A percentile compares a stretch with the other conserved stretches of the same genome.
Evolutionary conservation across 2,797 vertebrate species (phyloP).

Genomic region (Syngnathus acus): DNA sequence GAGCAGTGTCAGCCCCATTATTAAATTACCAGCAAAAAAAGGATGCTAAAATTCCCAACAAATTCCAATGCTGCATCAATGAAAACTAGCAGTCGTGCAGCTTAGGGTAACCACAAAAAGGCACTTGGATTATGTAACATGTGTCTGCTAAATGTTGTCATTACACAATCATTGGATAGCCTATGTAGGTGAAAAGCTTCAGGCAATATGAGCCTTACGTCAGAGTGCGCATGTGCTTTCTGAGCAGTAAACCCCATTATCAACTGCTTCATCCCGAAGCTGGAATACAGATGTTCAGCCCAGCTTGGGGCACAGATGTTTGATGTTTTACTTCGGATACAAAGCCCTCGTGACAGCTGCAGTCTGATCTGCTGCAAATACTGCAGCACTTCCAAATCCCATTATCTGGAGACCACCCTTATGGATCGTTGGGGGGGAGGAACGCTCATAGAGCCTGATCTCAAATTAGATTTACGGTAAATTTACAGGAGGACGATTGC

Average conservation of each 20-base stretch:
- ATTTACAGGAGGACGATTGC: not conserved
- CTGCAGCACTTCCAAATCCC: slow-evolving; percentile 11
- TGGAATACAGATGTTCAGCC: slow-evolving; percentile 12
- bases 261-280: slow-evolving; percentile 11
- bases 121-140: not conserved
- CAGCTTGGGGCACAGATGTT: slow-evolving; percentile 15
- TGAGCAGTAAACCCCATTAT: slow-evolving; percentile 23
- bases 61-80: not conserved
- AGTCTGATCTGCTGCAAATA: slow-evolving; percentile 6
- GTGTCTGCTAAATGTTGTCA: not conserved
- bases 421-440: not conserved
- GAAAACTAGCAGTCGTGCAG: not conserved
- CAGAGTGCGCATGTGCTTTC: slow-evolving; percentile 17
- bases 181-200: slow-evolving; percentile 2
- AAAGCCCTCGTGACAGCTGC: slow-evolving; percentile 10
- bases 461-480: not conserved
- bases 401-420: slow-evolving; percentile 3
- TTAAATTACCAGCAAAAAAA: slow-evolving; percentile 11
- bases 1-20: not conserved
- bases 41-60: not conserved
- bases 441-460: not conserved
- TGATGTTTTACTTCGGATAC: slow-evolving; percentile 20
- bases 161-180: not conserved
- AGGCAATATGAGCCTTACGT: slow-evolving; percentile 14
- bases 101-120: not conserved